Conservation (phyloP, 2,113 vertebrate species). For the Motacilla tschutschensis region DNA sequence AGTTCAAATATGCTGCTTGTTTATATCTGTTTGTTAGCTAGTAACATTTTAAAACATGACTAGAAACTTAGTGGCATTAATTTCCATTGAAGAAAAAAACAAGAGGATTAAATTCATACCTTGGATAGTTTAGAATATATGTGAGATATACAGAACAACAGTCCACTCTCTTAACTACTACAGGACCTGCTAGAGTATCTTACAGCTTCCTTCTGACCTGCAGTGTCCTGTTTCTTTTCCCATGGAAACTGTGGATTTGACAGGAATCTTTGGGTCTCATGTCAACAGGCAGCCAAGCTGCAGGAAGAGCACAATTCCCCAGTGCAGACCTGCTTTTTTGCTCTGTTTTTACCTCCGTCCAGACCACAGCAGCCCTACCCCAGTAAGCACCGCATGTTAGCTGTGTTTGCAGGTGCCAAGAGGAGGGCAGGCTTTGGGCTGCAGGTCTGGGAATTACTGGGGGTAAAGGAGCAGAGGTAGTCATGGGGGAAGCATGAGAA, state of each 20-base stretch:
- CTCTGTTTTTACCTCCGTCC: not conserved
- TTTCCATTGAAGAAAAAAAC: not conserved
- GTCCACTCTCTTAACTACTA: fast-evolving
- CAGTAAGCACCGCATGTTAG: fast-evolving
- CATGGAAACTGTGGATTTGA: not conserved
- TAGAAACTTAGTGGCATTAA: not conserved
- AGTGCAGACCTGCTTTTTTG: not conserved
- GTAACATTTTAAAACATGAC: not conserved
- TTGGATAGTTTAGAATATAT: not conserved
- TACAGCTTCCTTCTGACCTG: not conserved
- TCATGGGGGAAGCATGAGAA: fast-evolving
- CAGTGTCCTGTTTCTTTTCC: not conserved
- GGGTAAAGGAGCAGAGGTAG: not conserved
- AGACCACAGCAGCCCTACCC: not conserved
- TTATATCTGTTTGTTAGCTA: not conserved
- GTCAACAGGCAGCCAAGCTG: not conserved
- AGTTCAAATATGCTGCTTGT: not conserved
- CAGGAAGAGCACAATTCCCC: not conserved
- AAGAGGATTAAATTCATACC: not conserved
- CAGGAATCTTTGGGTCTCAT: not conserved
- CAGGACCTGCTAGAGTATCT: not conserved
- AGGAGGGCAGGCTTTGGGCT: not conserved
- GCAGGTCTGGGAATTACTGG: not conserved
- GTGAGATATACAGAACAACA: not conserved
- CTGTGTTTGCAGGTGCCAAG: not conserved